Percentiles rank a stretch among this genome's conserved stretches.
Evolutionary conservation across 1,140 invertebrate species (phyloP).

Genomic region (Drosophila ogumai): DNA sequence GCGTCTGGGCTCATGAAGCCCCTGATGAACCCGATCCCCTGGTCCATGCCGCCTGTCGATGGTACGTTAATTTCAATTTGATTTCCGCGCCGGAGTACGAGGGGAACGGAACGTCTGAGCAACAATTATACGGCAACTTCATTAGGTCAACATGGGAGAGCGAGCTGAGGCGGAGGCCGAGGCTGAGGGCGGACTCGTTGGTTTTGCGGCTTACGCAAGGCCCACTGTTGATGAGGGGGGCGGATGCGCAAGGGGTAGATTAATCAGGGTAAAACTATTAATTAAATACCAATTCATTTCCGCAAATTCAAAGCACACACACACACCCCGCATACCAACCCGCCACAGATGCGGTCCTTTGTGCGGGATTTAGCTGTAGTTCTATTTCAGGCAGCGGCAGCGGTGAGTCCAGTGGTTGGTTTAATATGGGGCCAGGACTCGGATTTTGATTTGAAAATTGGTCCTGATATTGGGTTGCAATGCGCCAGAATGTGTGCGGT

Average conservation of each 20-base stretch:
- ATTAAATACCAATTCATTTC: conserved; percentile 85
- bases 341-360: conserved; percentile 41
- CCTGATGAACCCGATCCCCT: conserved; percentile 40
- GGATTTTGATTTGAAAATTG: conserved; percentile 29
- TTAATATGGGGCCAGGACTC: conserved; percentile 42
- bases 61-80: conserved; percentile 85
- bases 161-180: not conserved
- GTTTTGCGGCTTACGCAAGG: conserved; percentile 46
- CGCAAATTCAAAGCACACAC: conserved; percentile 79
- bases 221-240: conserved; percentile 38
- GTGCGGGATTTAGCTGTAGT: conserved; percentile 52
- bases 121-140: conserved; percentile 84
- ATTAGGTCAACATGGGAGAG: conserved; percentile 79
- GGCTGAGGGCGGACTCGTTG: conserved; percentile 19
- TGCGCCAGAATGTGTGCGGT: conserved; percentile 4
- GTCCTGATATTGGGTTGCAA: conserved; percentile 28
- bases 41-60: conserved; percentile 33
- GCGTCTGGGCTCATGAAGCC: conserved; percentile 44
- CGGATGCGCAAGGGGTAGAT: conserved; percentile 75
- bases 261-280: conserved; percentile 85
- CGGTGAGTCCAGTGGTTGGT: conserved; percentile 55
- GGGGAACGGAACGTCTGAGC: conserved; percentile 58
- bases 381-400: conserved; percentile 31
- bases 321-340: conserved; percentile 33
- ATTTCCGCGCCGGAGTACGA: conserved; percentile 66